Evolutionary conservation across 1,140 invertebrate genomes (phyloP).

Genomic region (Diabrotica undecimpunctata): DNA sequence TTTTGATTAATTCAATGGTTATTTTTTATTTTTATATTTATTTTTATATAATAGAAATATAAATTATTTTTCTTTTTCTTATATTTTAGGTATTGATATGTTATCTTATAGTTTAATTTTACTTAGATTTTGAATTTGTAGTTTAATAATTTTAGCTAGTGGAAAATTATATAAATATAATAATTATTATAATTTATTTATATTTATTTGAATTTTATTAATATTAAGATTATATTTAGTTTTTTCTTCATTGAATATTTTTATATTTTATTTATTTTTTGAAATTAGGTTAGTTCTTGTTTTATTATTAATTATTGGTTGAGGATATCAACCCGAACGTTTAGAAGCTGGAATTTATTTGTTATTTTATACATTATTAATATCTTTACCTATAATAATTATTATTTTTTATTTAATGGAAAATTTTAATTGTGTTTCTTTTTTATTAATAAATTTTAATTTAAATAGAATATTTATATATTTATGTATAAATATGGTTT

Average conservation of each 20-base stretch:
- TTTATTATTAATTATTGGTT: slow-evolving; percentile 62
- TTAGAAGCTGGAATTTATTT: slow-evolving; percentile 58
- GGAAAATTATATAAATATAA: slow-evolving; percentile 48
- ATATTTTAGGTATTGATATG: slow-evolving; percentile 50
- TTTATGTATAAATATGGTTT: slow-evolving; percentile 54
- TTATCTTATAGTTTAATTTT: slow-evolving; percentile 53
- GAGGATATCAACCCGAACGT: slow-evolving; percentile 60
- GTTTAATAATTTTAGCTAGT: slow-evolving; percentile 53
- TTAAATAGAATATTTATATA: slow-evolving; percentile 51
- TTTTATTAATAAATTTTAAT: slow-evolving; percentile 49
- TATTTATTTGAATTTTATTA: slow-evolving; percentile 53
- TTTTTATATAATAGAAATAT: slow-evolving; percentile 45
- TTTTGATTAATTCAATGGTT: slow-evolving; percentile 38
- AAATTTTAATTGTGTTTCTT: slow-evolving; percentile 47
- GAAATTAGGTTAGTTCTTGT: slow-evolving; percentile 60
- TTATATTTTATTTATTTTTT: slow-evolving; percentile 68
- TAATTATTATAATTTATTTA: slow-evolving; percentile 52
- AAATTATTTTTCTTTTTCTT: slow-evolving; percentile 43
- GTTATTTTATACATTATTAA: slow-evolving; percentile 61
- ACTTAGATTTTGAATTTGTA: slow-evolving; percentile 53
- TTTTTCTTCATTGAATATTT: slow-evolving; percentile 55
- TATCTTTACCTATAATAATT: slow-evolving; percentile 59
- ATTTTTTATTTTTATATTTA: slow-evolving; percentile 47
- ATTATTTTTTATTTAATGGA: slow-evolving; percentile 52
- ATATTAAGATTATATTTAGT: slow-evolving; percentile 55